Conservation (phyloP, 2,113 vertebrate species). For the Dasypus novemcinctus region DNA sequence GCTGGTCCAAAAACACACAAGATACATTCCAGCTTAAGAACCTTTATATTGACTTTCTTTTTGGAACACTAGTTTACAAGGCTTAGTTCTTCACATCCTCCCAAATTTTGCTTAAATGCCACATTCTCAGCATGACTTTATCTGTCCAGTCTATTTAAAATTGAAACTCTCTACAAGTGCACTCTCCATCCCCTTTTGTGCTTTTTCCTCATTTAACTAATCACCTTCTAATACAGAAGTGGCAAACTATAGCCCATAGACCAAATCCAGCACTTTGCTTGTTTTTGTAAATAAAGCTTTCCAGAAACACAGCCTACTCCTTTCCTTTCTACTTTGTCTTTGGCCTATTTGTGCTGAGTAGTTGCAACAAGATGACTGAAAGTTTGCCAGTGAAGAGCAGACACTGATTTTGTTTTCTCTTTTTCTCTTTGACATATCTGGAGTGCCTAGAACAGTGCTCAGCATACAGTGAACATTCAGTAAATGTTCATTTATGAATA, state of each 20-base stretch:
- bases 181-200: not conserved
- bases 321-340: not conserved
- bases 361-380: not conserved
- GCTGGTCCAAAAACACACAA: not conserved
- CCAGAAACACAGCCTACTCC: not conserved
- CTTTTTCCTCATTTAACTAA: not conserved
- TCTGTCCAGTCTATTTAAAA: not conserved
- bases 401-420: not conserved
- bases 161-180: not conserved
- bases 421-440: not conserved
- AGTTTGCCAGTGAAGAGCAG: slow-evolving; percentile 1
- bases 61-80: not conserved
- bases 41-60: not conserved
- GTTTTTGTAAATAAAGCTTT: not conserved
- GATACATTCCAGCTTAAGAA: not conserved
- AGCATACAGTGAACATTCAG: not conserved
- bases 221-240: not conserved
- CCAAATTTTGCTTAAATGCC: not conserved
- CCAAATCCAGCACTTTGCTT: not conserved
- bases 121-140: not conserved
- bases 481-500: slow-evolving; percentile 8
- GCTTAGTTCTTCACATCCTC: not conserved
- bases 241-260: not conserved
- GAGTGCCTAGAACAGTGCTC: not conserved
- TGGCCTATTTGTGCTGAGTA: not conserved